Percentiles rank a stretch among this genome's conserved stretches.
phyloP scores from a whole-genome alignment of 1,140 invertebrate species.

The Brachionus rubens region DNA sequence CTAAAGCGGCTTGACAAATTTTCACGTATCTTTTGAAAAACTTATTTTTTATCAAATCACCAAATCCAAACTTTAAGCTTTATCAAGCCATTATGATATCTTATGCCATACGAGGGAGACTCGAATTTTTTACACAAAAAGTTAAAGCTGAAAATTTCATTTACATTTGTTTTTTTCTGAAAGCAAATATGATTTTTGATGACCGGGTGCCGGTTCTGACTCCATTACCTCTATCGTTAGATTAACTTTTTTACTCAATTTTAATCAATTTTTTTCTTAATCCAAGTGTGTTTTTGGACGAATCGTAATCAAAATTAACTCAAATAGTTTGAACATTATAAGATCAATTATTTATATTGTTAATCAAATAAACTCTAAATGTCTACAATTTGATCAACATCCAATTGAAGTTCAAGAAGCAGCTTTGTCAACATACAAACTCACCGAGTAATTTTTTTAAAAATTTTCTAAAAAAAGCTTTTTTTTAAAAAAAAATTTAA shows the following conservation, averaged over 20 bases:
- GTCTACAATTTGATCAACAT: conserved; percentile 54
- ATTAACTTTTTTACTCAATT: background rate
- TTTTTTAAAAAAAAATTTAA: background rate
- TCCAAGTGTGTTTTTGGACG: conserved; percentile 31
- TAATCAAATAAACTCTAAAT: conserved; percentile 7
- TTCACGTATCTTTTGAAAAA: too few relatives aligned
- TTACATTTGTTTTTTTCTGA: too few relatives aligned
- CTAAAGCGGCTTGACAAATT: too few relatives aligned
- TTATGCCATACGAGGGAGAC: too few relatives aligned
- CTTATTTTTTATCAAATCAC: too few relatives aligned
- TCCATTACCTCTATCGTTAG: too few relatives aligned
- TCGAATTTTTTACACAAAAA: too few relatives aligned
- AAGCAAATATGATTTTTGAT: too few relatives aligned
- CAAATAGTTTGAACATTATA: conserved; percentile 16
- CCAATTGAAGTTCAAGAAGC: conserved; percentile 55
- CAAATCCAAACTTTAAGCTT: too few relatives aligned
- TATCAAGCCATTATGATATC: too few relatives aligned
- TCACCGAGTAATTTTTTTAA: conserved; percentile 56
- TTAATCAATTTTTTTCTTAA: background rate
- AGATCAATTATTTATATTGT: background rate
- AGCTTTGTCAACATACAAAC: conserved; percentile 58
- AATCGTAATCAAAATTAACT: conserved; percentile 11
- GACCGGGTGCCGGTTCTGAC: too few relatives aligned
- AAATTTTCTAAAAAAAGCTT: background rate
- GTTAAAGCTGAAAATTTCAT: too few relatives aligned